Percentiles rank a stretch among this genome's conserved stretches.
Conservation (phyloP, 2,888 invertebrate genomes). For the Deilephila elpenor region DNA sequence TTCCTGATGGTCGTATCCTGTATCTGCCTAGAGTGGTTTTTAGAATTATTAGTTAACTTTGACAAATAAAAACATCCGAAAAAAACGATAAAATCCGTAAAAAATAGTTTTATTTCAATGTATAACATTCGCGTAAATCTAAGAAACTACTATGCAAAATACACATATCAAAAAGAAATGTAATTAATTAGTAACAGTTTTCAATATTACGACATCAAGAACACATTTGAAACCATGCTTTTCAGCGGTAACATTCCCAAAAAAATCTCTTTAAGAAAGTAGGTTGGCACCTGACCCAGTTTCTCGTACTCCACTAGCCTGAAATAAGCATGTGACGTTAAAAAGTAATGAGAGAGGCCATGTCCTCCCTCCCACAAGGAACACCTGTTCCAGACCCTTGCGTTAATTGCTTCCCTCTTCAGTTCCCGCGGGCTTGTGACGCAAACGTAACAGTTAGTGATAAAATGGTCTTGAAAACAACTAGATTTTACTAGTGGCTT, state of each 20-base stretch:
- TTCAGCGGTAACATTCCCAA: not conserved
- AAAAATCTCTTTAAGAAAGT: not conserved
- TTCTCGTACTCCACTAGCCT: not conserved
- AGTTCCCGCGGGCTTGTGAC: not conserved
- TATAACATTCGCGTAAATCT: too few species aligned
- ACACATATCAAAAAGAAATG: too few species aligned
- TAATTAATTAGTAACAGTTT: too few species aligned
- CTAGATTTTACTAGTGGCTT: not conserved
- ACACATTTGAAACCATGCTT: not conserved
- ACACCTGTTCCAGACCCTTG: not conserved
- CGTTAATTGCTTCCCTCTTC: slow-evolving; percentile 13
- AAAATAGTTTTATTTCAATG: too few species aligned
- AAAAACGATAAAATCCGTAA: too few species aligned
- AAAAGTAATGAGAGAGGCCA: not conserved
- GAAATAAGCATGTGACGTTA: slow-evolving; percentile 8
- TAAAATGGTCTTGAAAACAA: not conserved
- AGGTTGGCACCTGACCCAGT: slow-evolving; percentile 13
- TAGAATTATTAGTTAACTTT: too few species aligned
- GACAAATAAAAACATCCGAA: too few species aligned
- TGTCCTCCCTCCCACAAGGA: not conserved
- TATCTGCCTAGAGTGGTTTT: too few species aligned
- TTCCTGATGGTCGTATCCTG: not conserved
- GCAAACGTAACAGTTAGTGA: not conserved
- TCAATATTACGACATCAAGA: not conserved
- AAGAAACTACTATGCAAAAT: too few species aligned